These are phyloP conservation scores for Hirtodrosophila alboralis DNA, from an alignment of 2,888 invertebrate genomes.

Conservation along the genomic window DNA sequence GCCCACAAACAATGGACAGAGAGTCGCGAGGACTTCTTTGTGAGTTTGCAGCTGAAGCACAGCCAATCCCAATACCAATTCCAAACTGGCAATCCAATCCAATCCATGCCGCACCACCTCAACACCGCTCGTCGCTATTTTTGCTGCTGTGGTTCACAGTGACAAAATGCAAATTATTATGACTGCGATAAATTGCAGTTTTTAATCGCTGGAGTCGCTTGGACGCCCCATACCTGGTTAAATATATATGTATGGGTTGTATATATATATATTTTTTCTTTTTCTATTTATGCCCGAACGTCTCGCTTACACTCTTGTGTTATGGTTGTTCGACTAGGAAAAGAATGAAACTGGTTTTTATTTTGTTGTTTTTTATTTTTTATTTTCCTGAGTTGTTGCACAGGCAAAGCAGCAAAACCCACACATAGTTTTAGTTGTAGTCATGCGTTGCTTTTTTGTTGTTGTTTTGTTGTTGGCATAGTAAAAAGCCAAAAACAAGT, in stretches of 20 bases:
- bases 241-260: conserved; percentile 22
- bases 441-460: conserved; percentile 52
- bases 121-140: conserved; percentile 1
- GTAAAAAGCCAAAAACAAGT: conserved; percentile 68
- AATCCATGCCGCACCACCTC: conserved; percentile 2
- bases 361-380: too few species aligned
- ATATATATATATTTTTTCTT: conserved; percentile 17
- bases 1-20: conserved; percentile 60
- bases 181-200: conserved; percentile 78
- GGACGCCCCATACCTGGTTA: conserved; percentile 53
- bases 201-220: conserved; percentile 67
- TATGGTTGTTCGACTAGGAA: conserved; percentile 51
- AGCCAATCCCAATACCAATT: conserved; percentile 40
- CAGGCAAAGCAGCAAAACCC: conserved; percentile 58
- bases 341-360: conserved; percentile 74
- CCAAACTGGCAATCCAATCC: conserved; percentile 31
- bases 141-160: conserved; percentile 53
- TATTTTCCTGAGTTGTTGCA: conserved; percentile 52
- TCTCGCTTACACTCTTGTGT: neutral
- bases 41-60: conserved; percentile 32
- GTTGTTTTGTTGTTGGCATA: conserved; percentile 64
- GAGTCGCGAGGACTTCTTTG: conserved; percentile 40
- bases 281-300: conserved; percentile 23
- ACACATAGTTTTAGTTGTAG: conserved; percentile 74
- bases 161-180: conserved; percentile 79